Percentiles rank a stretch among this genome's conserved stretches.
Conservation (phyloP, 2,797 vertebrate species). For the Sebastes oblongus region DNA sequence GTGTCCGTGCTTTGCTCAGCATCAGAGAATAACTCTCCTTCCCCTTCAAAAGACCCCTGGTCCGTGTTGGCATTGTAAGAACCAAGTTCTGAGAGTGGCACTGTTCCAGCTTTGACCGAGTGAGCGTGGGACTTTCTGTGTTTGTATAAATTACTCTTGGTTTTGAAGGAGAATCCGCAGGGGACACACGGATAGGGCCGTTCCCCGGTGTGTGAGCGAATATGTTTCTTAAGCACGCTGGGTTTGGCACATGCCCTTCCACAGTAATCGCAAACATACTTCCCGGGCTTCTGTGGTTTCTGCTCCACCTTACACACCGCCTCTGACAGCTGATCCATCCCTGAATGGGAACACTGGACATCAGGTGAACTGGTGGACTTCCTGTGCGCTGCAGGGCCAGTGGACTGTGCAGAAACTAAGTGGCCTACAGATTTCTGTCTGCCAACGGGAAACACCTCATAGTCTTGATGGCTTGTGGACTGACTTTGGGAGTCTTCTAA, state of each 20-base stretch:
- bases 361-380: conserved; percentile 88
- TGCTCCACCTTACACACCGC: conserved; percentile 90
- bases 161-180: conserved; percentile 99
- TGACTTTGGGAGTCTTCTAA: conserved; percentile 80
- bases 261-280: conserved; percentile 98
- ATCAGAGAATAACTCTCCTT: conserved; percentile 94
- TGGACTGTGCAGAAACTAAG: conserved; percentile 66
- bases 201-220: conserved; percentile 97
- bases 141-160: conserved; percentile 99
- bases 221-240: conserved; percentile 99
- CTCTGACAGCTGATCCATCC: conserved; percentile 86
- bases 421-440: conserved; percentile 55
- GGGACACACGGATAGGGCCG: conserved; percentile 96
- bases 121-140: conserved; percentile 99
- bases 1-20: conserved; percentile 97
- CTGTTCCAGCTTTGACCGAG: conserved; percentile 94
- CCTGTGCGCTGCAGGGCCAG: conserved; percentile 84
- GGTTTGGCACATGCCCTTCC: conserved; percentile 99
- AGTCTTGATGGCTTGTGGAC: conserved; percentile 66
- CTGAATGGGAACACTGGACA: conserved; percentile 88
- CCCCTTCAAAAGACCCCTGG: conserved; percentile 90
- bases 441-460: conserved; percentile 57
- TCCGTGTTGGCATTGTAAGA: conserved; percentile 88
- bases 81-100: conserved; percentile 91
- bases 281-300: conserved; percentile 95